Evolutionary conservation across 2,113 vertebrate species (phyloP), one percentile per base, ranked within the genome.

Genomic region (Columba janthina): DNA sequence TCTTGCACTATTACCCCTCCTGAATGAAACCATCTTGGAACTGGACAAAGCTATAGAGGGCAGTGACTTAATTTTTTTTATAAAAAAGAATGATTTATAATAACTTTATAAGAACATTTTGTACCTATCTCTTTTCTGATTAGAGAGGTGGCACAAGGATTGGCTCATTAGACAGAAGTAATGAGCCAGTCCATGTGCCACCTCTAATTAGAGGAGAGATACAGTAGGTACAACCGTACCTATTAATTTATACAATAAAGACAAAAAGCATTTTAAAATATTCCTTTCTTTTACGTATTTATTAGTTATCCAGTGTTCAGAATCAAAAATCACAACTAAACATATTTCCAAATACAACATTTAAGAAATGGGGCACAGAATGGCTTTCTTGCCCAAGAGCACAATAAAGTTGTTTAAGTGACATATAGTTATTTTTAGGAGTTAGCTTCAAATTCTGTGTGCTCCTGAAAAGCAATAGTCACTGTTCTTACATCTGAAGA

Each of bases 131-230:
- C 97, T 98, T 98, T 98, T 98, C 97, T 98, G 98, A 98, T 98
- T 98, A 98, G 97, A 98, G 97, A 98, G 98, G 98, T 98, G 98
- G 98, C 97, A 96, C 95, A 95, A 57, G 91, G 91, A 96, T 96
- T 73, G 98, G 96, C 97, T 98, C 98, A 98, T 98, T 98, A 98
- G 97, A 98, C 97, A 98, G 97, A 97, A 98, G 98, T 98, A 98
- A 98, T 98, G 98, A 98, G 97, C 98, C 98, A 94, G 96, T 90
- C 96, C 83, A 94, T 82, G 88, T 98, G 98, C 98, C 98, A 98
- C 94, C 98, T 98, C 98, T 98, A 98, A 98, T 98, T 98, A 98
- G 97, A 97, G 95, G 98, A 98, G 95, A 98, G 97, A 98, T 98
- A 98, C 98, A 97, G 96, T 94, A 98, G 97, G 76, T 97, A 97